Conservation (phyloP, 2,888 invertebrate species). For the Sphinx pinastri region DNA sequence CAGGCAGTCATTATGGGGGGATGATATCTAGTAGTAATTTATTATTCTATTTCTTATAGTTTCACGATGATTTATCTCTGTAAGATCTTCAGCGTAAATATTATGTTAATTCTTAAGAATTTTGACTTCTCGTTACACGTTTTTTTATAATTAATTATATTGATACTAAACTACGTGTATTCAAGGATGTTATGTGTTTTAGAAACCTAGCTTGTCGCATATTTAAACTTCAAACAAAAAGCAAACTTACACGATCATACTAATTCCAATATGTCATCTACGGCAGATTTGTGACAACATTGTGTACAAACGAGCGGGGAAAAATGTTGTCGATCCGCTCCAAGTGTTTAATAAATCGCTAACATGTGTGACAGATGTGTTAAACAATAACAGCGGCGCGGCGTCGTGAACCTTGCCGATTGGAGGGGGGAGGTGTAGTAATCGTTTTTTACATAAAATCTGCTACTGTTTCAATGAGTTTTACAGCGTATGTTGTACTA, state of each 20-base stretch:
- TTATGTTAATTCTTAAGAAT: no score
- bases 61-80: neutral
- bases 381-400: conserved; percentile 18
- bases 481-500: neutral
- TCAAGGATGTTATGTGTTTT: no score
- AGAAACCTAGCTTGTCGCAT: no score
- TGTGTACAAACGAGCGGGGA: neutral
- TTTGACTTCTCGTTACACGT: no score
- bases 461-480: no score
- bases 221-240: no score
- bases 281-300: neutral
- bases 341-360: neutral
- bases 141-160: neutral
- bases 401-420: neutral
- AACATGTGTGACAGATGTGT: conserved; percentile 28
- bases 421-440: neutral
- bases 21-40: no score
- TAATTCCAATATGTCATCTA: no score
- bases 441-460: neutral
- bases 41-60: neutral
- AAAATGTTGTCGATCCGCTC: neutral
- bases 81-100: no score
- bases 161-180: no score
- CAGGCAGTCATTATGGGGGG: no score
- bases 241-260: no score